These are phyloP conservation scores for Chlorospingus flavigularis DNA, from an alignment of 2,797 vertebrate genomes.

Conservation along the genomic window DNA sequence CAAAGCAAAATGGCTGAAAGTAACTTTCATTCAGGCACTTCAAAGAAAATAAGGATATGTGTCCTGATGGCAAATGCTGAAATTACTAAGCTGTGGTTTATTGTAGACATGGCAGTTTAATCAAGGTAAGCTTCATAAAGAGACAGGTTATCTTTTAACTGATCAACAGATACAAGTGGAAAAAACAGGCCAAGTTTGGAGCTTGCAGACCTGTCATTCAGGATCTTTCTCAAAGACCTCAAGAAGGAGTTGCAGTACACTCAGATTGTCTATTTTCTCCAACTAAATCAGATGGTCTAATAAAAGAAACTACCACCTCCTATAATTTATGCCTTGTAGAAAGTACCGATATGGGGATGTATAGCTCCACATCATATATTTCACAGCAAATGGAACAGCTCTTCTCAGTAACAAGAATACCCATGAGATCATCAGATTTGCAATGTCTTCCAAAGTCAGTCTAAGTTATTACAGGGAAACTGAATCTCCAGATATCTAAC, in stretches of 20 bases:
- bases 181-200: not conserved
- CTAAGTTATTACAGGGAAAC: not conserved
- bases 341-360: not conserved
- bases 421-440: slow-evolving; percentile 6
- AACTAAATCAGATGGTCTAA: not conserved
- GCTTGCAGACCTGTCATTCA: not conserved
- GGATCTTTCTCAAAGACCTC: not conserved
- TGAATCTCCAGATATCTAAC: not conserved
- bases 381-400: not conserved
- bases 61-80: not conserved
- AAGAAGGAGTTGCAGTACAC: not conserved
- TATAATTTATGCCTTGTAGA: not conserved
- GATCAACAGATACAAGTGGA: not conserved
- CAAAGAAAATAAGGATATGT: not conserved
- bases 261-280: not conserved
- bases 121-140: not conserved
- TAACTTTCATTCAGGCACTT: not conserved
- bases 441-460: not conserved
- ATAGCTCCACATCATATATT: not conserved
- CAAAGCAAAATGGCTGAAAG: not conserved
- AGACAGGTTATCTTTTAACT: slow-evolving; percentile 1
- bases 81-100: not conserved
- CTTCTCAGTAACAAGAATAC: not conserved
- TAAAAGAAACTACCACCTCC: not conserved
- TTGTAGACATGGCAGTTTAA: not conserved